Evolutionary conservation across 64 coral and sea anemone genomes (phyloP), one percentile per base, ranked within the genome.

Genomic region (Acropora tenuis): DNA sequence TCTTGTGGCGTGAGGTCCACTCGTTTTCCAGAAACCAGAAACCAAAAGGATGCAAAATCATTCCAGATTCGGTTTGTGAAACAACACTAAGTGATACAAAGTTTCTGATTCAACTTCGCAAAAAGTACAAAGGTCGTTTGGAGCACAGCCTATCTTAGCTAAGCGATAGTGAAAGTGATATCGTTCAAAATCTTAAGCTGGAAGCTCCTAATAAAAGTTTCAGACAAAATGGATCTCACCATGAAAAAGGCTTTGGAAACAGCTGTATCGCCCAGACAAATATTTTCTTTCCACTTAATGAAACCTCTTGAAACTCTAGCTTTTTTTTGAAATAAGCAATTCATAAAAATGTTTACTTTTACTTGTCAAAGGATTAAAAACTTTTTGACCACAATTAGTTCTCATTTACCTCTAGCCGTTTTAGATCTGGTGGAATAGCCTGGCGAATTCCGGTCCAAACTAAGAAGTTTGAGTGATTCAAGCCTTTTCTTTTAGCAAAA

Each of bases 361-460:
- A 74, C 71, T 74, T 40, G 71, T 74, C 42, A 74, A 74, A 74
- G 71, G 71, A 74, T 74, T 74, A 74, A 74, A 74, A 40, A 30
- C 20, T 20, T 74, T 30, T 30, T 42, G 71, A 74, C 71, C 71
- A 8, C 71, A 74, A 9, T 74, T 74, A 3, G n/a, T 74, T 74
- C 71, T 74, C 71, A 41, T 74, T 74, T 41, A 74, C 71, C 71
- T 74, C 71, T 74, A 74, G 19, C 6, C n/a, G 19, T 74, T 74
- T 74, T 74, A 41, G 7, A 40, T 30, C 30, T 30, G 71, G 71
- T 74, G 71, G 30, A 74, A 74, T 74, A 74, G 71, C 71, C 71
- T 74, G 71, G 30, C 71, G 30, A 74, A 74, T 74, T 74, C 20
- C 20, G 17, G 71, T 74, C 2, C 71, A 74, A 74, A 74, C 71